Percentiles rank a stretch among this genome's conserved stretches.
These are phyloP conservation scores for Apodemus speciosus DNA, from an alignment of 2,113 vertebrate species.

Conservation along the genomic window DNA sequence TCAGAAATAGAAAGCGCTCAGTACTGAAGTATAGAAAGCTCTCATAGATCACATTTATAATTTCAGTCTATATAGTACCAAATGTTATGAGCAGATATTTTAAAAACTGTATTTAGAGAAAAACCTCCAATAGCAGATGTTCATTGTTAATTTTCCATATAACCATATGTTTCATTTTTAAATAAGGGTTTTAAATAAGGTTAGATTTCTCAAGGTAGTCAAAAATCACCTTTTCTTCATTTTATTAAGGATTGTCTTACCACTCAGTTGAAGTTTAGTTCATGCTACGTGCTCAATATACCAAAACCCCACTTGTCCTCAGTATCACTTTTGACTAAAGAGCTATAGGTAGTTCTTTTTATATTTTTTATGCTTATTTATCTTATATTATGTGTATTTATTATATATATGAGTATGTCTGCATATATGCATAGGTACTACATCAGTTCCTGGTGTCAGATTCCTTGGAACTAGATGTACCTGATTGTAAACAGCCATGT, in stretches of 20 bases:
- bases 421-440: background rate
- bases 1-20: constrained; percentile 11
- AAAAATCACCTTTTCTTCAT: background rate
- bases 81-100: background rate
- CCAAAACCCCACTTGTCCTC: background rate
- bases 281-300: background rate
- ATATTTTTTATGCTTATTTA: background rate
- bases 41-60: background rate
- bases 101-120: background rate
- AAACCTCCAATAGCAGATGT: background rate
- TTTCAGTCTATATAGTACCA: background rate
- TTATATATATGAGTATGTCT: background rate
- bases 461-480: background rate
- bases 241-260: background rate
- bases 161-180: background rate
- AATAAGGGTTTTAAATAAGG: background rate
- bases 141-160: background rate
- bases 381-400: background rate
- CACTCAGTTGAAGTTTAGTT: background rate
- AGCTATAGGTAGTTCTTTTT: background rate
- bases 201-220: background rate
- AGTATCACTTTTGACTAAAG: background rate
- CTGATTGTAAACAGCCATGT: background rate
- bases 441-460: background rate
- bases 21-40: background rate